Evolutionary conservation across 2,797 vertebrate species (phyloP), one percentile per base, ranked within the genome.

Genomic region (Anguilla pacifica): DNA sequence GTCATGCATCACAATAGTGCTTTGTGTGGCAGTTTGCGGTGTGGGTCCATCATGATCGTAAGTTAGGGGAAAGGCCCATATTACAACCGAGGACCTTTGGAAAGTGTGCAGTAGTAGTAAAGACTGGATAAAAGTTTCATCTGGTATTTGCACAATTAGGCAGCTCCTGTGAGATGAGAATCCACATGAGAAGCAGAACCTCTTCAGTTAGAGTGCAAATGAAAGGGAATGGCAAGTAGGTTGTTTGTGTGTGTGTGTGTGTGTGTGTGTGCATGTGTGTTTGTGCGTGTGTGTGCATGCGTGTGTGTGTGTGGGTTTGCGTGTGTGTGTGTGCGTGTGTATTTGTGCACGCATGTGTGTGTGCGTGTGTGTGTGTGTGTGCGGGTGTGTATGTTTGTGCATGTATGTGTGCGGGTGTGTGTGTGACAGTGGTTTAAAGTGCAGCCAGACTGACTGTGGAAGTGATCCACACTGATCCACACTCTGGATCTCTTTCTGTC

Each of bases 401-500:
- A 6, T 43, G 72, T 77, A 49, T 49, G 77, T 74, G 77, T 72
- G 72, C 35, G 49, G 35, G 70, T 57, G 74, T 59, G 31, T 77
- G 28, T 81, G 25, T 70, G 89, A 92, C 91, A 91, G 92, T 91
- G 88, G 86, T 74, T 85, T 10, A 2, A 74, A 28, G 28, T 35
- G 35, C 72, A 35, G 28, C 19, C 5, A 77, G 72, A 35, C 31
- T 39, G 35, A 15, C 13, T 17, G 72, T 7, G 64, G 19, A 2
- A 13, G 19, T 13, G 19, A 59, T 59, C 13, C 57, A 19, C 25
- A n/a, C 10, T n/a, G 11, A 28, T 77, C 13, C 74, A 43, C 39
- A 39, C 70, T 74, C 39, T 74, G 28, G 15, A 11, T 74, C 70
- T 77, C 2, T 39, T 49, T 82, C 25, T 49, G 19, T n/a, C 46